Conservation (phyloP, 2,113 vertebrate genomes). For the Corydoras maculifer region DNA sequence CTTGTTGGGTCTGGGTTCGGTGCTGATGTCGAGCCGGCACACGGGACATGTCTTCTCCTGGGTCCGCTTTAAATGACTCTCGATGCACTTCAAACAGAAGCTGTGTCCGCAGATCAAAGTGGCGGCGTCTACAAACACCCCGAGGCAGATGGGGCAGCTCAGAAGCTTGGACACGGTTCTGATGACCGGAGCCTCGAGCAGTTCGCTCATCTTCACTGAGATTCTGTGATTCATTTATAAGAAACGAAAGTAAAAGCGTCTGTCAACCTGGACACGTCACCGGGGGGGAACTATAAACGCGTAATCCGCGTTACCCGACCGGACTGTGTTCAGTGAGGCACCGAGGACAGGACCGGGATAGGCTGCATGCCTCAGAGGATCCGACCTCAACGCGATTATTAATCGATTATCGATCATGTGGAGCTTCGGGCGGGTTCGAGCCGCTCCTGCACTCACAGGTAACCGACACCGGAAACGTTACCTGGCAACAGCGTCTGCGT, state of each 20-base stretch:
- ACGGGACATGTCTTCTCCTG: conserved; percentile 25
- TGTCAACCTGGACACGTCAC: background rate
- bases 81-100: conserved; percentile 38
- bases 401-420: conserved; percentile 56
- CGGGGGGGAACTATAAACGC: conserved; percentile 11
- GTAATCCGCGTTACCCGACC: conserved; percentile 4
- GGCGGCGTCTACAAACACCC: conserved; percentile 34
- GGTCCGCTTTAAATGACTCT: background rate
- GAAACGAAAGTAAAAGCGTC: conserved; percentile 33
- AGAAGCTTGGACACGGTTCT: conserved; percentile 23
- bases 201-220: background rate
- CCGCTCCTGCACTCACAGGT: conserved; percentile 52
- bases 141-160: conserved; percentile 42
- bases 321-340: background rate
- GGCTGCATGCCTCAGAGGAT: no score
- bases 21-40: conserved; percentile 13
- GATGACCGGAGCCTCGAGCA: background rate
- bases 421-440: conserved; percentile 50
- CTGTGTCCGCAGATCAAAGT: conserved; percentile 46
- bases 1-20: conserved; percentile 9
- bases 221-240: background rate
- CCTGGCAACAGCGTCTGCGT: no score
- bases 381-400: background rate
- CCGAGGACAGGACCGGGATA: background rate
- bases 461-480: background rate